These are phyloP conservation scores for Parnassius glacialis DNA, from an alignment of 2,888 invertebrate genomes.

Conservation along the genomic window DNA sequence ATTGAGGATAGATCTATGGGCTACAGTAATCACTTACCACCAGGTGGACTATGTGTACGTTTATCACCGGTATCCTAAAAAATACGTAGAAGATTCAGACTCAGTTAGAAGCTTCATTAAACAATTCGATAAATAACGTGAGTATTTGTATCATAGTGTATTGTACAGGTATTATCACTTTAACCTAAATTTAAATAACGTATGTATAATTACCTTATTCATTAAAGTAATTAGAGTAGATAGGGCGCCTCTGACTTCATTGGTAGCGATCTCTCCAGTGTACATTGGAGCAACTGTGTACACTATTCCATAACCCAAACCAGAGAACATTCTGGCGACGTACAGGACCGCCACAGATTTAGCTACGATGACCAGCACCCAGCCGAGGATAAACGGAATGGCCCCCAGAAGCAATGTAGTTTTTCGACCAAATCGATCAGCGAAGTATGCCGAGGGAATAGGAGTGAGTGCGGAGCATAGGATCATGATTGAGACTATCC, in stretches of 20 bases:
- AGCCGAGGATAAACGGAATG: constrained; percentile 82
- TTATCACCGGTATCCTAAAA: too few species aligned
- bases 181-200: constrained; percentile 29
- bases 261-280: constrained; percentile 83
- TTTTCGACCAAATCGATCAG: constrained; percentile 85
- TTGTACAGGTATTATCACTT: constrained; percentile 36
- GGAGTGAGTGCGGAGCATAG: constrained; percentile 84
- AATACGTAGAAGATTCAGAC: too few species aligned
- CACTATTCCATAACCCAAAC: constrained; percentile 82
- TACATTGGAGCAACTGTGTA: constrained; percentile 84
- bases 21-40: too few species aligned
- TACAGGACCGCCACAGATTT: constrained; percentile 79
- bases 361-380: constrained; percentile 83
- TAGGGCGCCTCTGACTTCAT: constrained; percentile 81
- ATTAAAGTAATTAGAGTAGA: constrained; percentile 82
- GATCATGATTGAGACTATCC: constrained; percentile 84
- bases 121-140: constrained; percentile 21
- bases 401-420: constrained; percentile 82
- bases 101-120: too few species aligned
- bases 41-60: too few species aligned
- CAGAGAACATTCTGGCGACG: constrained; percentile 82
- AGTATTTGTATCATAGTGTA: constrained; percentile 11
- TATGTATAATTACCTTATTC: constrained; percentile 68
- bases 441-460: constrained; percentile 81
- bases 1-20: too few species aligned